Percentiles rank a stretch among this genome's conserved stretches.
Conservation (phyloP, 1,140 invertebrate species). For the Eufriesea mexicana region DNA sequence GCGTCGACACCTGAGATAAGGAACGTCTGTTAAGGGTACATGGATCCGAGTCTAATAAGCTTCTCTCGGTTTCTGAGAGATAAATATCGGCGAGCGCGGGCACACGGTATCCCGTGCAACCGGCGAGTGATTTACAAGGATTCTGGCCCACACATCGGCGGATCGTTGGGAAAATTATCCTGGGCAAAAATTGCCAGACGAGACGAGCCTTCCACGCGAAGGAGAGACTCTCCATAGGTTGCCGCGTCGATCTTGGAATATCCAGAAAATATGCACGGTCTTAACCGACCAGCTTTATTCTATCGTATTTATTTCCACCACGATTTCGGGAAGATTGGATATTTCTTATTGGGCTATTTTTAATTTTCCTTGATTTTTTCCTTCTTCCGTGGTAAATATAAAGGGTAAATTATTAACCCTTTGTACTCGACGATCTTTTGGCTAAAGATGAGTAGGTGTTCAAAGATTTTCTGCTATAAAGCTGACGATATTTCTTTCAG, state of each 20-base stretch:
- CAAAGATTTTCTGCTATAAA: too few species aligned
- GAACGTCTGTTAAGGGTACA: slow-evolving; percentile 54
- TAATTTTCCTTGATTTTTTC: too few species aligned
- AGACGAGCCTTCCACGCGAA: background rate
- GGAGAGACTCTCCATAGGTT: background rate
- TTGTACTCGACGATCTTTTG: too few species aligned
- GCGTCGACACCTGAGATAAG: slow-evolving; percentile 53
- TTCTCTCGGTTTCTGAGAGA: slow-evolving; percentile 50
- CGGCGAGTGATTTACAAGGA: slow-evolving; percentile 44
- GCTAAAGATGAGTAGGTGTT: too few species aligned
- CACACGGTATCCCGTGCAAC: slow-evolving; percentile 42
- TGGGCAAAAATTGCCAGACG: background rate
- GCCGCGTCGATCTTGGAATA: background rate
- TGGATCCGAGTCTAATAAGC: slow-evolving; percentile 57
- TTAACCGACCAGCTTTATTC: background rate
- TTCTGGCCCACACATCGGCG: slow-evolving; percentile 15
- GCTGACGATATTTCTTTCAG: too few species aligned
- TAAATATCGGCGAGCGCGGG: slow-evolving; percentile 41
- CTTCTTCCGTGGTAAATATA: too few species aligned
- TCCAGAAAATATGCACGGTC: background rate
- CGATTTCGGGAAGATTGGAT: too few species aligned
- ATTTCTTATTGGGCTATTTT: too few species aligned
- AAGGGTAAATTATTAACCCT: too few species aligned
- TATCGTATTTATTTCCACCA: too few species aligned
- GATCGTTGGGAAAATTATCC: slow-evolving; percentile 50